Evolutionary conservation across 1,140 invertebrate species (phyloP), one percentile per base, ranked within the genome.

Genomic region (Hermatobates lingyangjiaoensis): DNA sequence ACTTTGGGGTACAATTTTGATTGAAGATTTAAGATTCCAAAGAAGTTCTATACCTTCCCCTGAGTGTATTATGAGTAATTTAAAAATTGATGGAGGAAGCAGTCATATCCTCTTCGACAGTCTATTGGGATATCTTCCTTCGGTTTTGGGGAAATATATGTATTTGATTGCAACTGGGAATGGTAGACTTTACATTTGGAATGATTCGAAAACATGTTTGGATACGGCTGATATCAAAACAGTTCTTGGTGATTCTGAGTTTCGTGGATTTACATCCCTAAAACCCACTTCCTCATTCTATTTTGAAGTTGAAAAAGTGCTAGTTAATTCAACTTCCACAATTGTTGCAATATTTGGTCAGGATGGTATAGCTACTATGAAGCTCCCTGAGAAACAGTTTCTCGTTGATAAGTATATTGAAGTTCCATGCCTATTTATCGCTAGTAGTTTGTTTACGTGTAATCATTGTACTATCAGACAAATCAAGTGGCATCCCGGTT

Each of bases 401-500:
- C 66, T 66, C 42, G 63, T 67, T 4, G 60, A 57, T 61, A 69
- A 57, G 64, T 60, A 27, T 64, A 64, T 30, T 66, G 67, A 26
- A 54, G 64, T 46, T 53, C 56, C 15, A 59, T 70, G 69, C 48
- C 66, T 72, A 56, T 71, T 71, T 54, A 61, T 86, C 23, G 78
- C 81, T 58, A 75, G 76, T 48, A 64, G 71, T 30, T 66, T 76
- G 24, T 72, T 79, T 51, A 66, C 73, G 56, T 68, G 68, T 53
- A 72, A 67, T 49, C 61, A 66, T 45, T 52, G 50, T 5, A 46
- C 28, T 12, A 52, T 63, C 0, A 69, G 74, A 4, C 75, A 79
- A 57, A 73, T 78, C 0, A 71, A 76, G 24, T 93, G 87, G 83
- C 87, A 92, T 71, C 83, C 84, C 7, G 81, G 75, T 20, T 87